Evolutionary conservation across 2,888 invertebrate species (phyloP), one percentile per base, ranked within the genome.

Genomic region (Athalia cordata): DNA sequence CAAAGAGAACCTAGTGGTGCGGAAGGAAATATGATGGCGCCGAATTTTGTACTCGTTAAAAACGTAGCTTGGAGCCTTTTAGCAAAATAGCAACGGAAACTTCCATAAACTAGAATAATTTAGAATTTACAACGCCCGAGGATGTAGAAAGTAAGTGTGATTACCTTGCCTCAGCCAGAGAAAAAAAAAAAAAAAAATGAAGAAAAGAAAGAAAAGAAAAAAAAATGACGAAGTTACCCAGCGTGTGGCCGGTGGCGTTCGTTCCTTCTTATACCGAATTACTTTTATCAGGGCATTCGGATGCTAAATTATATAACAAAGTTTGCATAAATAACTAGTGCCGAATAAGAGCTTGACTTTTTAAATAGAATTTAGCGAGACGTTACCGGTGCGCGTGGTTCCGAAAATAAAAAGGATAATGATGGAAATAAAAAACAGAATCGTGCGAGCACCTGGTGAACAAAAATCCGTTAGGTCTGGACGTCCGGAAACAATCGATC

Each of bases 31-130:
- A 52, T 50, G 11, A 68, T 52, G 7, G n/a, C 6, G 52, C 29
- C 52, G 55, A 43, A 29, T 29, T 29, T 29, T 29, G 29, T 29
- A 2, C 29, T 29, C 29, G 29, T 29, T 29, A 29, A 29, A 55
- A 68, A 68, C 29, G 55, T 52, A 68, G 68, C 50, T 55, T 29
- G 68, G 55, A 52, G 68, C 29, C 52, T 52, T 68, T 68, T 43
- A 68, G 68, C 11, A 52, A 43, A 52, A 68, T 68, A 68, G 68
- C 52, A 29, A 49, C n/a, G 68, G 43, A 3, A 52, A 68, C 29
- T 68, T 68, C 29, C 68, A 68, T 68, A 43, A 55, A 68, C 68
- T 68, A 68, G 52, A 68, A 68, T 68, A 68, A 68, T 68, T 68
- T 11, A 11, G 68, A 68, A 55, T 68, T 52, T 55, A 55, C 52